Conservation (phyloP, 2,113 vertebrate species). For the Callospermophilus lateralis region DNA sequence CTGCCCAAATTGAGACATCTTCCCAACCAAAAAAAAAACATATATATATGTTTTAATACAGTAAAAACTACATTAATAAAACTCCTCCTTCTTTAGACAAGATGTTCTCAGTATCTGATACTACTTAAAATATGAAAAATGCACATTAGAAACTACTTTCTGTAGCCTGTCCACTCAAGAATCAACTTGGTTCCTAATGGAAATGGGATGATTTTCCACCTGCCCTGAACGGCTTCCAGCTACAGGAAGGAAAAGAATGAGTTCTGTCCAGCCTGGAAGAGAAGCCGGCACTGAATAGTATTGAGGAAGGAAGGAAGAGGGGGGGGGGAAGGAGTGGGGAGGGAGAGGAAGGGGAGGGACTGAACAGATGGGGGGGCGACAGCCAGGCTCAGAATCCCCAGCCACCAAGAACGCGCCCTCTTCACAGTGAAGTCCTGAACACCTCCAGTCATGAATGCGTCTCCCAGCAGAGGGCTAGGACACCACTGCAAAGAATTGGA, state of each 20-base stretch:
- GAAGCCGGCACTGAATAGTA: background rate
- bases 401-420: background rate
- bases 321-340: too few relatives aligned
- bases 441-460: background rate
- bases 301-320: background rate
- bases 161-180: background rate
- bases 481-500: background rate
- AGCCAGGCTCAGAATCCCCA: background rate
- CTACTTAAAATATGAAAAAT: background rate
- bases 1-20: constrained; percentile 5
- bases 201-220: background rate
- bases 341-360: too few relatives aligned
- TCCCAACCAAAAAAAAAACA: constrained; percentile 59
- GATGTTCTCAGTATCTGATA: background rate
- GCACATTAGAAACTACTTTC: background rate
- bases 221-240: background rate
- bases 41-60: too few relatives aligned
- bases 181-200: background rate
- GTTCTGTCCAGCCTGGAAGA: background rate
- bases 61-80: constrained; percentile 36
- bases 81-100: background rate
- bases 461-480: background rate
- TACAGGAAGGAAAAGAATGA: background rate
- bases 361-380: background rate
- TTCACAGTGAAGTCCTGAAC: background rate